Base-by-base conservation (phyloP, 2,888 invertebrate genomes). In the Trichogramma dendrolimi region DNA sequence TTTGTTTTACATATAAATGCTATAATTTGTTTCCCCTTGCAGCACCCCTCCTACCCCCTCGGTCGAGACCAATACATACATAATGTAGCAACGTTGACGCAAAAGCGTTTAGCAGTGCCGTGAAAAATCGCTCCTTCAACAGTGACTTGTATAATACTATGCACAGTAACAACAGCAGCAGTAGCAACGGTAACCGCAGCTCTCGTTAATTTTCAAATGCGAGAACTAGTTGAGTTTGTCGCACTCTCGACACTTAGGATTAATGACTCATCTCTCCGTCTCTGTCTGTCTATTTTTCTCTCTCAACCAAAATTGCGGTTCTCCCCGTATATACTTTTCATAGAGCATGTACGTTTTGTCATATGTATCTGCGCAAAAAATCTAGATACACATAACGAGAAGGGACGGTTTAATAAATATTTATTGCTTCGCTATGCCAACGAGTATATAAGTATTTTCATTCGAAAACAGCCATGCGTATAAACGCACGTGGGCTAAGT, bases 381-480 rank as follows among this genome's bases (percentile, higher is more conserved):
- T 27, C 27, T 27, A 27, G 27, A 27, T 27, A 27, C 27, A 27
- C 8, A 41, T n/a, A 39, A 39, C 6, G 38, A 14, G n/a, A 27
- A 40, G 11, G 50, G 14, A 48, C 8, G 53, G 55, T 64, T 62
- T 62, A 57, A 62, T 64, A 64, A 64, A 64, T 64, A 62, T 64
- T 64, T 64, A 64, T 64, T 54, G 54, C 49, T 10, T 5, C 39
- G 27, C 48, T 6, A 47, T 42, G 27, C 27, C 27, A 27, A 27
- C 27, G 27, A 27, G 27, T 27, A 27, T 27, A 27, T 27, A 27
- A 10, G 58, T 10, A 51, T 14, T 51, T 55, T 58, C 42, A n/a
- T 54, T 49, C 10, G 10, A 53, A 47, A 55, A 47, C 14, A 55
- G 10, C 38, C 46, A 39, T 50, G 54, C 54, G 55, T 58, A 53